These are phyloP conservation scores for Eupithecia subumbrata DNA, from an alignment of 2,888 invertebrate species.

Conservation along the genomic window DNA sequence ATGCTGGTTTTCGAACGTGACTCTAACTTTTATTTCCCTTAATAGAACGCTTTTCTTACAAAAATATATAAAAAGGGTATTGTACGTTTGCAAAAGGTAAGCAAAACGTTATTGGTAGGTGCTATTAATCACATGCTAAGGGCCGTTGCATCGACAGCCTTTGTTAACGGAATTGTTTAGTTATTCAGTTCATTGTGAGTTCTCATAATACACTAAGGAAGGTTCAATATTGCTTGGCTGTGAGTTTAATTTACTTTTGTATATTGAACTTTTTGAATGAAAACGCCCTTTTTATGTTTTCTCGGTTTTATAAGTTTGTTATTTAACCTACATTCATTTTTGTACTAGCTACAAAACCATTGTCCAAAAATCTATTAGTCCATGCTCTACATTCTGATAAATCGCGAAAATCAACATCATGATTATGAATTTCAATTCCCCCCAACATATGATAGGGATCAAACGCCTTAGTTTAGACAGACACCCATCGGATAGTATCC, in stretches of 20 bases:
- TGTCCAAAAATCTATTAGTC: neutral
- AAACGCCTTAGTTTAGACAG: neutral
- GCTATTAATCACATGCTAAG: slow-evolving; percentile 42
- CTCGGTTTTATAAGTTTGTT: neutral
- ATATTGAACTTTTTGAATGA: slow-evolving; percentile 3
- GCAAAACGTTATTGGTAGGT: slow-evolving; percentile 36
- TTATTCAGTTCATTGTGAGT: slow-evolving; percentile 40
- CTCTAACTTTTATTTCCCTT: neutral
- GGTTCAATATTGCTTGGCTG: slow-evolving; percentile 3
- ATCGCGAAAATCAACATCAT: neutral
- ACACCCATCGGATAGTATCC: slow-evolving; percentile 6
- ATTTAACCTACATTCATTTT: neutral
- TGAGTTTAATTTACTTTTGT: slow-evolving; percentile 8
- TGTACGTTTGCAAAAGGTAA: slow-evolving; percentile 28
- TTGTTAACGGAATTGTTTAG: slow-evolving; percentile 40
- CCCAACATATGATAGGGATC: neutral
- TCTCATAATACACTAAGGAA: slow-evolving; percentile 1
- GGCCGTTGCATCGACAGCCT: slow-evolving; percentile 36
- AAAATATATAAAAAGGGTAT: neutral
- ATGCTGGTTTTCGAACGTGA: neutral
- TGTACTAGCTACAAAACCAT: neutral
- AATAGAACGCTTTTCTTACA: neutral
- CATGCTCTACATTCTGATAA: neutral
- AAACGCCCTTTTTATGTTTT: neutral
- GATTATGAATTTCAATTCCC: neutral